A percentile compares a stretch with the other conserved stretches of the same genome.
Evolutionary conservation across 2,113 vertebrate genomes (phyloP).

Genomic region (Xenus cinereus): DNA sequence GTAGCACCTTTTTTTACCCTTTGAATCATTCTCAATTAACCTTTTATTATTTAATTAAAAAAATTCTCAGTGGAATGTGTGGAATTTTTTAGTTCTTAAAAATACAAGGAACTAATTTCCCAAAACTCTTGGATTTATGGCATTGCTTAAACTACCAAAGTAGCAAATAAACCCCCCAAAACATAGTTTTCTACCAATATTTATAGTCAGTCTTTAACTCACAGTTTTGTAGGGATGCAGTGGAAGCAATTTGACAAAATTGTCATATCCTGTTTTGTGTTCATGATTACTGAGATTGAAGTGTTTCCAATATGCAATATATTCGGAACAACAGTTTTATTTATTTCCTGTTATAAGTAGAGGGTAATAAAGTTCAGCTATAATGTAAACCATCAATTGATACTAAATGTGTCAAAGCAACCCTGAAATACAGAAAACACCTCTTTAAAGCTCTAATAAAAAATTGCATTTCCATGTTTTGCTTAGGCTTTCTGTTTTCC

Average conservation of each 20-base stretch:
- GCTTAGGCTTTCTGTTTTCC: neutral
- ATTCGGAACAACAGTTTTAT: neutral
- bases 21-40: neutral
- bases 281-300: neutral
- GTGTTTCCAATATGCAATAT: neutral
- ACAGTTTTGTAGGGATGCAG: neutral
- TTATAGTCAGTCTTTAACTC: neutral
- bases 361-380: neutral
- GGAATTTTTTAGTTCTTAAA: neutral
- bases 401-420: neutral
- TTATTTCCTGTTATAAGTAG: neutral
- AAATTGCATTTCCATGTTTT: neutral
- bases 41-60: neutral
- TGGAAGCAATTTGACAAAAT: neutral
- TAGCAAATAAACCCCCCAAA: neutral
- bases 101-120: neutral
- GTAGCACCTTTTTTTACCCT: neutral
- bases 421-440: neutral
- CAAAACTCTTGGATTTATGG: neutral
- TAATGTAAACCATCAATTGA: fast-evolving
- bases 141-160: neutral
- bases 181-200: neutral
- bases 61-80: neutral
- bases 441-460: neutral
- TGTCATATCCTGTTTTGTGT: neutral